Conservation (phyloP, 2,888 invertebrate genomes). For the Stenoptilia bipunctidactyla region DNA sequence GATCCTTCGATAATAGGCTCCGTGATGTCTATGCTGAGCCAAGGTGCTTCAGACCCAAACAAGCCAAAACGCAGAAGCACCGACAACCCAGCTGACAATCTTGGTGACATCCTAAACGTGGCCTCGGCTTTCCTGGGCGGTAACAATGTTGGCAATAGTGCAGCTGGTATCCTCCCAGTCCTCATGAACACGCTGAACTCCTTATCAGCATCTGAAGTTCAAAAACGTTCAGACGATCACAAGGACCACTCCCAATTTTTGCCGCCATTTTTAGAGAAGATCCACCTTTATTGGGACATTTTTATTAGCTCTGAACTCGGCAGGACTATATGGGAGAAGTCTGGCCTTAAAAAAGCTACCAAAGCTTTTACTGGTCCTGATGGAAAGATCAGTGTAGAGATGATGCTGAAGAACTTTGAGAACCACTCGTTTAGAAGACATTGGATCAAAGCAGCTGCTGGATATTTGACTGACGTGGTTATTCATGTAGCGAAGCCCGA, state of each 20-base stretch:
- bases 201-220: slow-evolving; percentile 73
- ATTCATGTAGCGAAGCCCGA: slow-evolving; percentile 81
- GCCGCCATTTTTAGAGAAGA: slow-evolving; percentile 74
- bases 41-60: slow-evolving; percentile 30
- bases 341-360: slow-evolving; percentile 78
- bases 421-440: slow-evolving; percentile 84
- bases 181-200: slow-evolving; percentile 75
- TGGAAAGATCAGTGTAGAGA: slow-evolving; percentile 79
- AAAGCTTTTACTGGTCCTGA: slow-evolving; percentile 77
- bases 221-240: slow-evolving; percentile 73
- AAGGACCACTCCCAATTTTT: slow-evolving; percentile 79
- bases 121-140: slow-evolving; percentile 69
- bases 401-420: slow-evolving; percentile 82
- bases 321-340: slow-evolving; percentile 78
- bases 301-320: slow-evolving; percentile 85
- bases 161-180: slow-evolving; percentile 72
- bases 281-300: slow-evolving; percentile 83
- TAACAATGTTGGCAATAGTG: slow-evolving; percentile 34
- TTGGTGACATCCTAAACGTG: slow-evolving; percentile 64
- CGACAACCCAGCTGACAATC: slow-evolving; percentile 50
- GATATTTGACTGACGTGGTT: slow-evolving; percentile 80
- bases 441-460: slow-evolving; percentile 83
- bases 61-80: slow-evolving; percentile 33
- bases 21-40: slow-evolving; percentile 58
- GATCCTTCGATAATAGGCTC: slow-evolving; percentile 65